These are phyloP conservation scores for Heliconius congener DNA, from an alignment of 1,140 invertebrate species.

Conservation along the genomic window DNA sequence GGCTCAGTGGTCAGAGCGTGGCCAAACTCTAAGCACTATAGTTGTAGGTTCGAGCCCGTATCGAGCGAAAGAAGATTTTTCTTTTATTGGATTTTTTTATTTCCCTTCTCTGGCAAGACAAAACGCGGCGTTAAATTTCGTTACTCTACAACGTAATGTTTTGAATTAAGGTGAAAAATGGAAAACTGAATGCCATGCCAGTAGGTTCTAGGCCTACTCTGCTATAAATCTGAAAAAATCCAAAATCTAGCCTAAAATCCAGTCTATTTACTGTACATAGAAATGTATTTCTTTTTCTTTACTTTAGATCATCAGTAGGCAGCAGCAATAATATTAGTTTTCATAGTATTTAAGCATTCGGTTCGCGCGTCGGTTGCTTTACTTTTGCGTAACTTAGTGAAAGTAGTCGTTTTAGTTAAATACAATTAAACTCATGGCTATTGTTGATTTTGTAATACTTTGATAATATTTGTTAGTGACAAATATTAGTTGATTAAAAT, in stretches of 20 bases:
- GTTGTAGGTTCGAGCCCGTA: too few species aligned
- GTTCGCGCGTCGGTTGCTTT: conserved; percentile 35
- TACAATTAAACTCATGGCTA: conserved; percentile 20
- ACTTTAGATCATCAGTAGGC: conserved; percentile 30
- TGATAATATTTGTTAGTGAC: conserved; percentile 1
- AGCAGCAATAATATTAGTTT: conserved; percentile 31
- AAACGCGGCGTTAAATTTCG: too few species aligned
- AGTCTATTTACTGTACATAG: background rate
- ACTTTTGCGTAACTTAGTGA: conserved; percentile 57
- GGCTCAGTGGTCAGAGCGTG: too few species aligned
- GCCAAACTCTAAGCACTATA: too few species aligned
- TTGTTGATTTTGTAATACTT: conserved; percentile 6
- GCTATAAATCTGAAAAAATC: too few species aligned
- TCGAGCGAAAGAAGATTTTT: too few species aligned
- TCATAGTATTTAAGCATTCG: conserved; percentile 43
- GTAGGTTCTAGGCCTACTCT: too few species aligned
- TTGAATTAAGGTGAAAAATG: too few species aligned
- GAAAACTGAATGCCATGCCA: too few species aligned
- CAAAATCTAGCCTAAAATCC: background rate
- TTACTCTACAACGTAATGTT: too few species aligned
- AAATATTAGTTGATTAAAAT: background rate
- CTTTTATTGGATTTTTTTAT: too few species aligned
- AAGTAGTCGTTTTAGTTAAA: conserved; percentile 40
- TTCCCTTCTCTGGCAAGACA: too few species aligned
- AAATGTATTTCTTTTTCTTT: background rate